A percentile compares a stretch with the other conserved stretches of the same genome.
Evolutionary conservation across 2,113 vertebrate species (phyloP).

Genomic region (Steatornis caripensis): DNA sequence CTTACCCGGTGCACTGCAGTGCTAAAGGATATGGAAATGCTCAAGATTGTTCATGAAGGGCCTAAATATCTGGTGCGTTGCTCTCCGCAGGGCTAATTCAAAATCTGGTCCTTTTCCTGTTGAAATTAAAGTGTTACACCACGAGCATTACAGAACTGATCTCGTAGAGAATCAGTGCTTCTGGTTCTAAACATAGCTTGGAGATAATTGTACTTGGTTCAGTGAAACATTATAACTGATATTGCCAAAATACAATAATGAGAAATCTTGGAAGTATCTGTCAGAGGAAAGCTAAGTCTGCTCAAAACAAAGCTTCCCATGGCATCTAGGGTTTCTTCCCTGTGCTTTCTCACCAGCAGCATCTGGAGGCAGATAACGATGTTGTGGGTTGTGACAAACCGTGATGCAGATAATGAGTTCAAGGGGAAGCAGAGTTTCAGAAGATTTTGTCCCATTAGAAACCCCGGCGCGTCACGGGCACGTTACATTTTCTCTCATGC

Average conservation of each 20-base stretch:
- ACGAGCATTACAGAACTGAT: background rate
- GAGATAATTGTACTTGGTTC: background rate
- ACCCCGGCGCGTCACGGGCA: background rate
- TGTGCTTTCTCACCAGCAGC: background rate
- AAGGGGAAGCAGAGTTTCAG: background rate
- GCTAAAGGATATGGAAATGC: background rate
- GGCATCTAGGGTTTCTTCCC: background rate
- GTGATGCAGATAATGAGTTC: background rate
- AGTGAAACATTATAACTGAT: background rate
- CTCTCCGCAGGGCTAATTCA: background rate
- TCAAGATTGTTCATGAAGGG: background rate
- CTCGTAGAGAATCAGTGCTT: background rate
- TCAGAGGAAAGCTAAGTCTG: background rate
- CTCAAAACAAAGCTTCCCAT: background rate
- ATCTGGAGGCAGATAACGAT: background rate
- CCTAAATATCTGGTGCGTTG: background rate
- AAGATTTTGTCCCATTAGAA: background rate
- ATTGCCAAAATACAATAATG: background rate
- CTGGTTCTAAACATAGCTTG: background rate
- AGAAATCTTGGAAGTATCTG: background rate
- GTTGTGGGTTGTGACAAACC: background rate
- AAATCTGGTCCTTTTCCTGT: background rate
- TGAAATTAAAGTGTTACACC: background rate
- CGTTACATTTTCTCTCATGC: background rate
- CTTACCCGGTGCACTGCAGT: background rate